Evolutionary conservation across 2,888 invertebrate species (phyloP), one percentile per base, ranked within the genome.

Genomic region (Auanema sp.): DNA sequence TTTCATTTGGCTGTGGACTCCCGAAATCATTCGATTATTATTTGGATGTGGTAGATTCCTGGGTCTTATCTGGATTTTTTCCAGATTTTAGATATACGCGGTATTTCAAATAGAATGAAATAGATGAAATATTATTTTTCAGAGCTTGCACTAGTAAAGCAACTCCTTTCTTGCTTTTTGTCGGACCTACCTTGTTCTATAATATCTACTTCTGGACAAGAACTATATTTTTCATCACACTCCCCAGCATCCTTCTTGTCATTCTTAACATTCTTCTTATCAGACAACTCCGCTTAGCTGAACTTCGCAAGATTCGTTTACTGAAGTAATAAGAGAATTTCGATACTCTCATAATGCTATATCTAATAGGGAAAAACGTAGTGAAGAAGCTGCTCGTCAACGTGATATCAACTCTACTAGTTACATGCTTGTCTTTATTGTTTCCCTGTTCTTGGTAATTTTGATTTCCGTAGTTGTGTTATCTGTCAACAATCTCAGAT

Each of bases 191-290:
- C 84, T 86, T 90, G 6, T 95, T 92, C 86, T 94, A 89, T 86
- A 90, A 90, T 65, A 60, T 73, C 40, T 87, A 86, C 70, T 86
- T 88, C 86, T 89, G 90, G 81, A 93, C 93, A 84, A 88, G 95
- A 14, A 91, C 93, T 12, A 85, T 94, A 8, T 92, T 92, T 85
- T 92, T 95, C n/a, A 92, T 95, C 84, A 87, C 92, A 69, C 87
- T 92, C 64, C 95, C 95, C 0, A 94, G 94, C 86, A 89, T 91
- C 11, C 89, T 91, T 1, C 87, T 96, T 49, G 92, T 94, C 0
- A 90, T 92, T 18, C 88, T 96, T 57, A 95, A 95, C 84, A 89
- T 91, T 0, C 87, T 93, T 10, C 88, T 96, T 3, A 92, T 94
- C 84, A 87, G 89, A 58, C 92, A 93, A 0, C 89, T 96, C 89